Conservation (phyloP, 2,888 invertebrate species). For the Plutella xylostella region DNA sequence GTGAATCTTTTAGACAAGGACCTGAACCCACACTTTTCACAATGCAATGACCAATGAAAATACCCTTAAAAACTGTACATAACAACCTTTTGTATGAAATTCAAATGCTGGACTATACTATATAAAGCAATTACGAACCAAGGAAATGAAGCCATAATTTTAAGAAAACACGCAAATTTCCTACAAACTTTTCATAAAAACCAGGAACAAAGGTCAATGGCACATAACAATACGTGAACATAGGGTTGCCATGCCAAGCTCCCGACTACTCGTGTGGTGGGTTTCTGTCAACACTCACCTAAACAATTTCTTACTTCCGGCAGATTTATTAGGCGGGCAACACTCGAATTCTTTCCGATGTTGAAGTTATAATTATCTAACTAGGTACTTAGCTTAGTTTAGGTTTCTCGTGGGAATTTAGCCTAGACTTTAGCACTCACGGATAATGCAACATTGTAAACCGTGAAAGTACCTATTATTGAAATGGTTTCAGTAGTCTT, state of each 20-base stretch:
- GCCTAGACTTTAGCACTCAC: no score
- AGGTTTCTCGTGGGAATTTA: no score
- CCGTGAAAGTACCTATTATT: background rate
- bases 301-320: constrained; percentile 49
- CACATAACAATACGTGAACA: constrained; percentile 27
- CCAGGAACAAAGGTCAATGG: constrained; percentile 32
- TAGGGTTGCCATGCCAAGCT: constrained; percentile 13
- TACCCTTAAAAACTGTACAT: no score
- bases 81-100: no score
- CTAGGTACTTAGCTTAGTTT: background rate
- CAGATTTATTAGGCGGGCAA: constrained; percentile 32
- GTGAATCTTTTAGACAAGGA: no score
- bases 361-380: background rate
- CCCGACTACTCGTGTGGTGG: constrained; percentile 18
- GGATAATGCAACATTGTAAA: no score
- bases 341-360: constrained; percentile 13
- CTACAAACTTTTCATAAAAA: no score
- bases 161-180: background rate
- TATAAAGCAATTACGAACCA: no score
- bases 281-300: constrained; percentile 52
- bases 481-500: background rate
- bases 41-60: no score
- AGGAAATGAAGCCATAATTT: no score
- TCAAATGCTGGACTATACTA: no score
- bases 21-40: no score